Evolutionary conservation across 2,113 vertebrate genomes (phyloP).

Genomic region (Pachyramphus minor): DNA sequence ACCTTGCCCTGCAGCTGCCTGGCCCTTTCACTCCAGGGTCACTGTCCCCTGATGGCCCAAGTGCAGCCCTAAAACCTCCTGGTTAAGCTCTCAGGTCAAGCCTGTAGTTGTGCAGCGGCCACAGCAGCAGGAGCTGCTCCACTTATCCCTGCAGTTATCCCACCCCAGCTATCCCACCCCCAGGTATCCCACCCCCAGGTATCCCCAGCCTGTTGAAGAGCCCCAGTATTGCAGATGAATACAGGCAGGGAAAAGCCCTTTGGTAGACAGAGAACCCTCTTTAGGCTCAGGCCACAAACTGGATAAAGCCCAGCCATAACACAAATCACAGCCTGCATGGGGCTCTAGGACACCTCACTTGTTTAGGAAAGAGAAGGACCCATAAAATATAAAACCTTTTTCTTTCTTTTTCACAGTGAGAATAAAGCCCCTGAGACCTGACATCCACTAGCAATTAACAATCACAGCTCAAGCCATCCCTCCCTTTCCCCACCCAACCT

Average conservation of each 20-base stretch:
- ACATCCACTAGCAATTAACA: neutral
- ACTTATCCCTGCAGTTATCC: too few species aligned
- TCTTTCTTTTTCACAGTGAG: neutral
- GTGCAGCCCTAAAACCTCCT: neutral
- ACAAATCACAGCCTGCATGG: neutral
- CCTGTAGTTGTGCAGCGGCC: neutral
- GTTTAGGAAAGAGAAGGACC: neutral
- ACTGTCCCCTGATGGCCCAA: neutral
- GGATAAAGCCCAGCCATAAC: neutral
- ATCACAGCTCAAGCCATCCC: neutral
- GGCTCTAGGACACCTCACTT: neutral
- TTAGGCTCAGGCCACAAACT: neutral
- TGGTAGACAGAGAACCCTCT: neutral
- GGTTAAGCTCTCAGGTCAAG: neutral
- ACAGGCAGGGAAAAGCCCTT: neutral
- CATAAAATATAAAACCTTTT: neutral
- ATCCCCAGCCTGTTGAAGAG: neutral
- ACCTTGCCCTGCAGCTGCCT: neutral
- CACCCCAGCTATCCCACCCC: rapidly evolving
- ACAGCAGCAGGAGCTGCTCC: too few species aligned
- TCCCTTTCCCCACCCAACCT: neutral
- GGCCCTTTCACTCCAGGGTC: neutral
- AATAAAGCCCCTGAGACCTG: neutral
- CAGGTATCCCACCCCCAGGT: too few species aligned
- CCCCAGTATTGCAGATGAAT: neutral